Base-by-base conservation (phyloP, 64 coral and sea anemone genomes). In the Montipora capricornis region DNA sequence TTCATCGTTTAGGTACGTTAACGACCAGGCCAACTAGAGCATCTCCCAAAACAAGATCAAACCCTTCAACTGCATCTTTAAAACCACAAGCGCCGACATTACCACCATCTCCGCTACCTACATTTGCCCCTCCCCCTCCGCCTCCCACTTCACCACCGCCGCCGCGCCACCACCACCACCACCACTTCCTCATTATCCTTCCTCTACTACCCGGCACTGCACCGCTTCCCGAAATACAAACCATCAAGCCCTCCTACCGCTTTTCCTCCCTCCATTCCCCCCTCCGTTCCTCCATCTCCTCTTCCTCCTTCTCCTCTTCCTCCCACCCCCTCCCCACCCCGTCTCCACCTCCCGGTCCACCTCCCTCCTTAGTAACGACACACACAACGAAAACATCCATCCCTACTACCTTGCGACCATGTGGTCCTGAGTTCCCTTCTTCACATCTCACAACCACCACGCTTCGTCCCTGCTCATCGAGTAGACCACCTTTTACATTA, bases 1-100 rank as follows among this genome's bases (percentile, higher is more conserved):
- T 68, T 44, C 19, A 68, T 4, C 15, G 0, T 69, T 5, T 47
- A 84, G 81, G 81, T 84, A 37, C 75, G 11, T 55, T 77, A 90
- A 91, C 89, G 19, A 81, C 68, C 6, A 73, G 60, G 49, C 70
- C 90, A 20, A 61, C 90, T 3, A 77, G n/a, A 52, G 70, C 13
- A 8, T 77, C n/a, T 49, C 15, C 68, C 0, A 60, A 11, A 24
- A 58, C 81, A 83, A 64, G 14, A 64, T 20, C 20, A 20, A 82
- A 45, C 15, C 11, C 80, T 9, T 16, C 80, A 86, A 81, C 58
- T 3, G 62, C 80, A 61, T 52, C 53, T 6, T 57, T 11, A 57
- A 57, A 20, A 16, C 50, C 49, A 6, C 49, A 48, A 9, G 19
- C 49, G 17, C 80, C 90, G 22, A 73, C 81, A 19, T 49, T 79